Evolutionary conservation across 2,113 vertebrate species (phyloP).

Genomic region (Hemiprocne comata): DNA sequence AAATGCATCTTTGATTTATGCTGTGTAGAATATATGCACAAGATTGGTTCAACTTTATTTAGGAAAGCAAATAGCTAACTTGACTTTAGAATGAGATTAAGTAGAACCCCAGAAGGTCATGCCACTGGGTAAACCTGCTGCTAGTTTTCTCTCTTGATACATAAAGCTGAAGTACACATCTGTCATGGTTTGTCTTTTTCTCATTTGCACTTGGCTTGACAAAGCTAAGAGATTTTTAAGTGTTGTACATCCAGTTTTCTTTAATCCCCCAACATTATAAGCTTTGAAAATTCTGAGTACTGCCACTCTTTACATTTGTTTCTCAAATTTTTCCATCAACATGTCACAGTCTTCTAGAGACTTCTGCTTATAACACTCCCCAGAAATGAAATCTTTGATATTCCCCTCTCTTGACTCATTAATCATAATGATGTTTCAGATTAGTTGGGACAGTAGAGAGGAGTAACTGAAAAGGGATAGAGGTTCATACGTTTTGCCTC

Average conservation of each 20-base stretch:
- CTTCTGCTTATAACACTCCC: background rate
- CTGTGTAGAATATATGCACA: background rate
- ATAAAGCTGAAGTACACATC: rapidly evolving
- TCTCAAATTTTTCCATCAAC: background rate
- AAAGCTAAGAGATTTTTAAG: background rate
- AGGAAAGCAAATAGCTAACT: background rate
- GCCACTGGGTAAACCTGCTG: background rate
- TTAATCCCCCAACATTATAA: background rate
- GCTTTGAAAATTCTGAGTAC: background rate
- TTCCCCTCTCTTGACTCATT: background rate
- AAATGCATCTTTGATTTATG: background rate
- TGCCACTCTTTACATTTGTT: background rate
- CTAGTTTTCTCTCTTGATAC: background rate
- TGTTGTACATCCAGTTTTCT: background rate
- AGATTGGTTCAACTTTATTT: background rate
- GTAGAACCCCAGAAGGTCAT: background rate
- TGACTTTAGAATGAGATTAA: background rate
- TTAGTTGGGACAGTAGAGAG: background rate
- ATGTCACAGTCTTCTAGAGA: background rate
- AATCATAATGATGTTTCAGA: background rate
- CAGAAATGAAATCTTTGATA: background rate
- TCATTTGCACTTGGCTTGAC: background rate
- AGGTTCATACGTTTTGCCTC: background rate
- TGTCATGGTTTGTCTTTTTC: background rate
- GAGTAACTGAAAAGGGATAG: background rate